Conservation (phyloP, 2,888 invertebrate genomes). For the Ariolimax columbianus region DNA sequence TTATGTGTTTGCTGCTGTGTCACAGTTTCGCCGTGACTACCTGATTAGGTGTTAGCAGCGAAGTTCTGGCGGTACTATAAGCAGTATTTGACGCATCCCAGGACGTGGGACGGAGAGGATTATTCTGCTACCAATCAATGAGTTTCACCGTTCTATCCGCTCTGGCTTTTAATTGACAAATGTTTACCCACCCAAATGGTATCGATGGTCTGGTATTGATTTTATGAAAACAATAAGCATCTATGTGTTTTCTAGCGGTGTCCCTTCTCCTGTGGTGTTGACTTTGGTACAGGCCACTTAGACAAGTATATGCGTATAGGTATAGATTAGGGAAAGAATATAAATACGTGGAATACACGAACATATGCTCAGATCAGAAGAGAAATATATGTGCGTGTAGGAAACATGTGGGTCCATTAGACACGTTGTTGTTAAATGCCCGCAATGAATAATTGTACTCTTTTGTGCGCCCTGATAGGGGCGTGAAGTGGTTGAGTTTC, state of each 20-base stretch:
- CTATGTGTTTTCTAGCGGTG: neutral
- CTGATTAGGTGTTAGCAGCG: neutral
- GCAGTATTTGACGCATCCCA: neutral
- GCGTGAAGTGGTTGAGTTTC: no score
- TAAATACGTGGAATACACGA: no score
- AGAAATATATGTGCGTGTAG: no score
- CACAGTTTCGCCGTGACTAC: neutral
- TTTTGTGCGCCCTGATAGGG: no score
- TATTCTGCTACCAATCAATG: neutral
- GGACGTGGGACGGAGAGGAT: no score
- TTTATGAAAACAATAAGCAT: neutral
- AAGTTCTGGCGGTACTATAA: slow-evolving; percentile 2
- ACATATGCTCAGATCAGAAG: no score
- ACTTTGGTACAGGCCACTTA: no score
- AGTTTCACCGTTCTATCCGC: neutral
- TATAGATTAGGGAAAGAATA: no score
- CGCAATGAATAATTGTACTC: no score
- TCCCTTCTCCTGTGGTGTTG: neutral
- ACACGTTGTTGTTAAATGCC: no score
- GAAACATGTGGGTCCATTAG: no score
- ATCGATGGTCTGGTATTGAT: slow-evolving; percentile 7
- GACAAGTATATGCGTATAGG: no score
- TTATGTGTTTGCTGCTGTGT: neutral
- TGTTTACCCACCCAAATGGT: slow-evolving; percentile 1
- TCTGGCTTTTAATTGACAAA: slow-evolving; percentile 10